Evolutionary conservation across 2,113 vertebrate species (phyloP), one percentile per base, ranked within the genome.

Genomic region (Sceloporus undulatus): DNA sequence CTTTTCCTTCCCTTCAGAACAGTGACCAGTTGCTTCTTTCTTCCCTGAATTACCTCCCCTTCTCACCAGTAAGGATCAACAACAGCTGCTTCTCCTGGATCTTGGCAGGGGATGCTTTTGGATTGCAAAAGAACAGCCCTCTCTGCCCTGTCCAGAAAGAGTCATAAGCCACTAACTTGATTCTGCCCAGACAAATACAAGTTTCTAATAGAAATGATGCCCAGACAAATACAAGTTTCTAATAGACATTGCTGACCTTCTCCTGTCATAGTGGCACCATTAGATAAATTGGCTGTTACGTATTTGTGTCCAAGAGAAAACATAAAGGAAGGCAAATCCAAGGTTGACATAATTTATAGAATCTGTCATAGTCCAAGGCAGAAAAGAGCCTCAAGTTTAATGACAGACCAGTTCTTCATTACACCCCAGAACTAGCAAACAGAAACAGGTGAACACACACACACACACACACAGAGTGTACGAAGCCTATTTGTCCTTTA

Each of bases 181-280:
- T 62, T 62, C 59, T 85, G 40, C 48, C 48, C 48, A 48, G 48
- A 48, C 48, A 48, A 48, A 48, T 48, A 48, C 0, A 76, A 59
- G 80, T 91, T 90, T 88, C 86, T 90, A 83, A 85, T 91, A 75
- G 85, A 91, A 94, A 91, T 83, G 90, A 78, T 91, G 78, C 91
- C 66, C 68, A 87, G 87, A 90, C 89, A 48, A 34, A 34, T 34
- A 34, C 34, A 34, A 34, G 34, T 34, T 92, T 88, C 27, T 76
- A 75, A 34, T 48, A 85, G 86, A 82, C 56, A 77, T 62, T 62
- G 13, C 59, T 16, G 59, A 62, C 59, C 2, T 62, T 18, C 18
- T 62, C 59, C 59, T 62, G 59, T 18, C 14, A 62, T 62, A 16
- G 59, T 82, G 80, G 75, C 59, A 81, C 42, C 68, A 87, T 81